Conservation (phyloP, 2,113 vertebrate genomes). For the Gavialis gangeticus region DNA sequence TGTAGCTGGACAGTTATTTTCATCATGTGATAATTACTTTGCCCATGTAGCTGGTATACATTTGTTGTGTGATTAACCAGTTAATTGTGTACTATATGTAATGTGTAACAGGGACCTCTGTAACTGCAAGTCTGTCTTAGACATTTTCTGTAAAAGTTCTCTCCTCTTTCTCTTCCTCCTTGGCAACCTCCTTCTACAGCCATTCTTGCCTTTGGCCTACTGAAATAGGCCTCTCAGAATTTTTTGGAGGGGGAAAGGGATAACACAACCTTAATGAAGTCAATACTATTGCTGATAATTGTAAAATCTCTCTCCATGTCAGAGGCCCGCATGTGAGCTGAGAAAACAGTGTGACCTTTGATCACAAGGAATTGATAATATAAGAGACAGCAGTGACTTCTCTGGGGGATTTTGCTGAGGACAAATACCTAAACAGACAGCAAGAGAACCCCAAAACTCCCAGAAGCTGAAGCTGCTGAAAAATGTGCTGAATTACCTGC, state of each 20-base stretch:
- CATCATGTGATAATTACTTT: too few species aligned
- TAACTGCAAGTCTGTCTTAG: background rate
- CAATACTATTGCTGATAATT: background rate
- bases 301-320: background rate
- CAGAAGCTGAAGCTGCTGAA: background rate
- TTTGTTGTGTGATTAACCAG: too few species aligned
- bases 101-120: background rate
- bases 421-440: background rate
- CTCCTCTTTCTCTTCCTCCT: background rate
- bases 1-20: too few species aligned
- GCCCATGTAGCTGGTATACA: too few species aligned
- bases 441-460: background rate
- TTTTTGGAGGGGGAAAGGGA: background rate
- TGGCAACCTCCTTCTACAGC: background rate
- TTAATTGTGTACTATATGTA: too few species aligned
- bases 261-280: background rate
- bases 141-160: background rate
- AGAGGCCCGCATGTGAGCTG: background rate
- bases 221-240: background rate
- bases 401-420: background rate
- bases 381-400: background rate
- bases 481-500: background rate
- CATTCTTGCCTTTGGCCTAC: background rate
- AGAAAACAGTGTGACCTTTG: constrained; percentile 4
- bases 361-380: background rate